phyloP scores from a whole-genome alignment of 2,888 invertebrate species.

The Hirtodrosophila trivittata region DNA sequence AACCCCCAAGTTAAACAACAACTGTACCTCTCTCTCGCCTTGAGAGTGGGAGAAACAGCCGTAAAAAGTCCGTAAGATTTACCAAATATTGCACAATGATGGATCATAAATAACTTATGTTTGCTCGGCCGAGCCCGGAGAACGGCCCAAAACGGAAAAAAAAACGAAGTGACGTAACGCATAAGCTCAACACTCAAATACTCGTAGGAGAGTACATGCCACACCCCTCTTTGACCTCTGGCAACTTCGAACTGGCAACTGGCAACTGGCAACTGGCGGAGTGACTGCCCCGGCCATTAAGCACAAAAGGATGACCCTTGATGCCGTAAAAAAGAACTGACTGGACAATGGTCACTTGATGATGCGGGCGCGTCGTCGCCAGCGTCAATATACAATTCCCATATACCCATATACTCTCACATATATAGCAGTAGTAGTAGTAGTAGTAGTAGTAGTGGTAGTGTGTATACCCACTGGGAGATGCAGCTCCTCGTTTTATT shows the following conservation, averaged over 20 bases:
- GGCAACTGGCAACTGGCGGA: conserved; percentile 5
- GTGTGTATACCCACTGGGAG: conserved; percentile 31
- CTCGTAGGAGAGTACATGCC: conserved; percentile 1
- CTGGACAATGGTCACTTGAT: conserved; percentile 80
- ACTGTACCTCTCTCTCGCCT: conserved; percentile 28
- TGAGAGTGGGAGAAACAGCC: conserved; percentile 15
- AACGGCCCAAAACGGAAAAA: conserved; percentile 21
- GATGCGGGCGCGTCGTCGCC: conserved; percentile 73
- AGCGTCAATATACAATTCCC: conserved; percentile 36
- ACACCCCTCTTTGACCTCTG: conserved; percentile 1
- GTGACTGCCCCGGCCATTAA: conserved; percentile 68
- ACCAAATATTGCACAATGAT: conserved; percentile 81
- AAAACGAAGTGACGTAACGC: conserved; percentile 70
- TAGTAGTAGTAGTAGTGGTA: too few species aligned
- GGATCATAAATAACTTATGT: conserved; percentile 82
- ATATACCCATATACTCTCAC: conserved; percentile 35
- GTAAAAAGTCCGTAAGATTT: conserved; percentile 76
- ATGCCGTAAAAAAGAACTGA: conserved; percentile 76
- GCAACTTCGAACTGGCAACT: conserved; percentile 9
- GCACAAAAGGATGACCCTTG: conserved; percentile 80
- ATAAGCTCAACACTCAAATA: conserved; percentile 53
- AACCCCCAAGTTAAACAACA: conserved; percentile 40
- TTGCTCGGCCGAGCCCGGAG: conserved; percentile 48
- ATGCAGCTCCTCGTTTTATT: conserved; percentile 48
- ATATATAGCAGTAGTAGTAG: too few species aligned